Evolutionary conservation across 2,888 invertebrate genomes (phyloP).

Genomic region (Dromius quadrimaculatus): DNA sequence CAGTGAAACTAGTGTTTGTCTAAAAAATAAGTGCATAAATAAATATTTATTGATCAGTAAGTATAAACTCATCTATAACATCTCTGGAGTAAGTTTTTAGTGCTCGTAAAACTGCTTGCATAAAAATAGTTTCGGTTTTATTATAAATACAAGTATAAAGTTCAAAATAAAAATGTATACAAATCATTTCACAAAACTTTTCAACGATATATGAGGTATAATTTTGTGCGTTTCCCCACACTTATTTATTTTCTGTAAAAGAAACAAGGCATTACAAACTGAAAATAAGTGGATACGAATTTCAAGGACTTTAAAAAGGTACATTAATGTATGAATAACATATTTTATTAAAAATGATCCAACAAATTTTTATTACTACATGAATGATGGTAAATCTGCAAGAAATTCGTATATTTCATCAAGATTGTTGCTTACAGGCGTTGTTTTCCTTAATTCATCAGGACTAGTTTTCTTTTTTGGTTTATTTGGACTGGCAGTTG

Average conservation of each 20-base stretch:
- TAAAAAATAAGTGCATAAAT: no score
- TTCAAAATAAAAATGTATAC: background rate
- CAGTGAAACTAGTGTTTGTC: no score
- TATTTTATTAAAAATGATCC: conserved; percentile 49
- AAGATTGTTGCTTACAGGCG: conserved; percentile 60
- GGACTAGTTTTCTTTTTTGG: conserved; percentile 61
- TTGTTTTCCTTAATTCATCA: conserved; percentile 59
- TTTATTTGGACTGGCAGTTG: conserved; percentile 62
- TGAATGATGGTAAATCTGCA: conserved; percentile 60
- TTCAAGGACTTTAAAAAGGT: conserved; percentile 10
- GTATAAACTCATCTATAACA: no score
- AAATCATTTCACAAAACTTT: conserved; percentile 1
- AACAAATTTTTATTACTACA: conserved; percentile 51
- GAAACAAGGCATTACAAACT: conserved; percentile 15
- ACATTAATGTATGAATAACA: conserved; percentile 40
- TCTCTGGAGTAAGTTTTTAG: no score
- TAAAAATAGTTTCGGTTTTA: no score
- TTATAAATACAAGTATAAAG: no score
- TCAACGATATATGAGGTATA: conserved; percentile 6
- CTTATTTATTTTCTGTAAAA: conserved; percentile 39
- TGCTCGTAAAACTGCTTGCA: no score
- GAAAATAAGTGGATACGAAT: conserved; percentile 26
- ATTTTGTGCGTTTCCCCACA: conserved; percentile 24
- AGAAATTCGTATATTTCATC: conserved; percentile 51
- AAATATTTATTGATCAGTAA: no score